Base-by-base conservation (phyloP, 2,113 vertebrate genomes). In the Natator depressus region DNA sequence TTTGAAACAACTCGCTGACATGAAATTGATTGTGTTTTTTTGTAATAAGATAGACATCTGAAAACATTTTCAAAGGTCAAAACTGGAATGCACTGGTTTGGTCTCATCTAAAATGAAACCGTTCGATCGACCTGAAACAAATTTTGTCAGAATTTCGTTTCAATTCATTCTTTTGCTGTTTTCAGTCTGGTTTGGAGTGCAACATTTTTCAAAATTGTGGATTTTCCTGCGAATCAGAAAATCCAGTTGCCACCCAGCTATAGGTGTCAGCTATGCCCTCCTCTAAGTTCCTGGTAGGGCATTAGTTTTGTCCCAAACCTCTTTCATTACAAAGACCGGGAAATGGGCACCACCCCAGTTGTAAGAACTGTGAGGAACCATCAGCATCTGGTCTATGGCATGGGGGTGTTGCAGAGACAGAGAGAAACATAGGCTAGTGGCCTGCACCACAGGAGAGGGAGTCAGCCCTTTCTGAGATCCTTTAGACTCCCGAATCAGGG, bases 331-430 rank as follows among this genome's bases (percentile, higher is more conserved):
- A 20, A 20, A 17, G 38, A 78, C 80, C 75, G 1, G 49, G 86
- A 22, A 0, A 0, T n/a, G 49, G 47, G 9, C 14, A 10, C 22
- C 78, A 14, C 27, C 47, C 5, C 24, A 46, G 38, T 46, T 13
- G 42, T 25, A 76, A 25, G 24, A 46, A 2, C 42, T 13, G 72
- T 20, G 35, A 20, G 35, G 13, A 6, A 65, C 14, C 65, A n/a
- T 69, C 35, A 69, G 35, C 35, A 69, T n/a, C 16, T 69, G 35
- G 65, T 17, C 65, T n/a, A 65, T 69, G 65, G 35, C 1, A 1
- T 4, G 14, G 6, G 13, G 25, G 46, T 46, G 12, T 29, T 11
- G 24, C 46, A 27, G 46, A 47, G 75, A 8, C 46, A 38, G 1
- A 0, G 2, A 90, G 1, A 0, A 2, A 90, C 17, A 20, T 47